phyloP scores from a whole-genome alignment of 2,113 vertebrate genomes.

The Saimiri boliviensis region DNA sequence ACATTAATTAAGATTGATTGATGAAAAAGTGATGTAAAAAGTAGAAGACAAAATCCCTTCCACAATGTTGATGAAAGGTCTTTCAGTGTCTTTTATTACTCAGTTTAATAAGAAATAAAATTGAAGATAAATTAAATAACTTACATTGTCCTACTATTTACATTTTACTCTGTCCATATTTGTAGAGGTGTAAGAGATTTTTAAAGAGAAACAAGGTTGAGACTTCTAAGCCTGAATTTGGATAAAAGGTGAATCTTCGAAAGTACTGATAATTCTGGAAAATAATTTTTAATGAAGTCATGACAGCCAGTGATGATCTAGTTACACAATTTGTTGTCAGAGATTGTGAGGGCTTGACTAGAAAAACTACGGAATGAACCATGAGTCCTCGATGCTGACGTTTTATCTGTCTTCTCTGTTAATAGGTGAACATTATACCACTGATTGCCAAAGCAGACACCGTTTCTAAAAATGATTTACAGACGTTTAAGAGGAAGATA shows the following conservation, averaged over 20 bases:
- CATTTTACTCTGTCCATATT: background rate
- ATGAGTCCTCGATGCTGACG: conserved; percentile 30
- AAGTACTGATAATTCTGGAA: background rate
- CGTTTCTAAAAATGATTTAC: conserved; percentile 93
- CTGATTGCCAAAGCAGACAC: conserved; percentile 97
- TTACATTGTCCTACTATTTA: background rate
- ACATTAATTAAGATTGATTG: background rate
- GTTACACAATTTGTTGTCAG: background rate
- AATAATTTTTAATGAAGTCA: background rate
- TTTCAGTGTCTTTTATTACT: background rate
- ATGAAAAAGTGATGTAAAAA: background rate
- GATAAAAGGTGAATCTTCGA: background rate
- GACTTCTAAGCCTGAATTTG: background rate
- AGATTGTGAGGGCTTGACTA: background rate
- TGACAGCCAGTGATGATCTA: background rate
- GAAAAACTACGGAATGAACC: background rate
- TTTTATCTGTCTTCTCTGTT: conserved; percentile 69
- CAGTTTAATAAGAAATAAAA: conserved; percentile 27
- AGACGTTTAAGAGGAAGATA: conserved; percentile 94
- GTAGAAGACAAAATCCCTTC: background rate
- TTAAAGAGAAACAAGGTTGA: background rate
- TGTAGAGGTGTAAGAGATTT: background rate
- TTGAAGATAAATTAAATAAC: background rate
- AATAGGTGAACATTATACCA: conserved; percentile 95
- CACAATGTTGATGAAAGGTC: background rate